Percentiles rank a stretch among this genome's conserved stretches.
These are phyloP conservation scores for Sebastes itinus DNA, from an alignment of 2,797 vertebrate species.

Conservation along the genomic window DNA sequence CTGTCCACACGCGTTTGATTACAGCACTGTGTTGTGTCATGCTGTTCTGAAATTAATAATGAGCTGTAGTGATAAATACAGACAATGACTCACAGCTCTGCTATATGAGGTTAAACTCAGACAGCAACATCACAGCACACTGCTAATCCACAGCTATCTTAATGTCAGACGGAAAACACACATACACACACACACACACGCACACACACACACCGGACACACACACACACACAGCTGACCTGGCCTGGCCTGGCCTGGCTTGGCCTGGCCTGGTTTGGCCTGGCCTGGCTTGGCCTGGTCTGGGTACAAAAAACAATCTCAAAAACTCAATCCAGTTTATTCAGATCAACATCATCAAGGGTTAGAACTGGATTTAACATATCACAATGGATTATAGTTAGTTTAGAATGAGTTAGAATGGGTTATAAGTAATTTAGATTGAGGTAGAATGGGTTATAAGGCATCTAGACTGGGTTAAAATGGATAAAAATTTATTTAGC, in stretches of 20 bases:
- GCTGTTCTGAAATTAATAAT: constrained; percentile 34
- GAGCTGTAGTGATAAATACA: constrained; percentile 36
- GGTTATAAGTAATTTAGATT: too few species aligned
- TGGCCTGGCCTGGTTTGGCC: neutral
- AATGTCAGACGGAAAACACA: constrained; percentile 1
- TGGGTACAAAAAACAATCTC: neutral
- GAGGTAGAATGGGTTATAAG: too few species aligned
- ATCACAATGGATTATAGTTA: neutral
- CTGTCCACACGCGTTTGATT: constrained; percentile 31
- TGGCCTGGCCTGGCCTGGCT: neutral
- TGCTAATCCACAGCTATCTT: constrained; percentile 20
- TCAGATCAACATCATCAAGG: neutral
- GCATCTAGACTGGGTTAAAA: too few species aligned
- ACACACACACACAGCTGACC: neutral
- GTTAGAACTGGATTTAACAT: neutral
- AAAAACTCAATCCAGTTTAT: neutral
- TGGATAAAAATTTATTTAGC: too few species aligned
- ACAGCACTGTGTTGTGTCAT: constrained; percentile 32
- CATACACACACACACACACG: neutral
- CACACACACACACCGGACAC: too few species aligned
- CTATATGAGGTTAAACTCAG: constrained; percentile 34
- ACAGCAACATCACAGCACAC: constrained; percentile 7
- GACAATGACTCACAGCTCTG: constrained; percentile 50
- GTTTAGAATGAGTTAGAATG: neutral
- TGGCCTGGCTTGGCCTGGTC: neutral